Evolutionary conservation across 2,113 vertebrate genomes (phyloP), one percentile per base, ranked within the genome.

Genomic region (Cinclus mexicanus): DNA sequence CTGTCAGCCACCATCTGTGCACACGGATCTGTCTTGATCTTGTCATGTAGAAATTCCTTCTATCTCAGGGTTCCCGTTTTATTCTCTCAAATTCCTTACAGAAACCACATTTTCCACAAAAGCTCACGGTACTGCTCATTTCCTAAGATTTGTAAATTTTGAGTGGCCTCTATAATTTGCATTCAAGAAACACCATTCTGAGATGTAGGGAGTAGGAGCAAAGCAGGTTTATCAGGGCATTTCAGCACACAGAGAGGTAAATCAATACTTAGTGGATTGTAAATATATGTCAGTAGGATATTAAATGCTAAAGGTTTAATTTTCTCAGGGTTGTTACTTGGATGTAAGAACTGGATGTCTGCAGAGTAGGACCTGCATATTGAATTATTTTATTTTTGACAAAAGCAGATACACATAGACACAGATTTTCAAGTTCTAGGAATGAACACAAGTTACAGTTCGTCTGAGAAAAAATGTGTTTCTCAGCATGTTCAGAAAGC

Each of bases 1-100:
- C 78, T 69, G 82, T 76, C 85, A 88, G 61, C 55, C 83, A 88
- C 92, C 85, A 80, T 92, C 94, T 91, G 74, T 88, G 67, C 65
- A 80, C 52, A 41, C 12, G 0, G 71, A 71, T 47, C 57, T 91
- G 44, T 82, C 78, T 39, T 87, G 61, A 78, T 44, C 28, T 63
- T 53, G 25, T 46, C 57, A 39, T 24, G 31, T 21, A 89, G 49
- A 78, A 83, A 85, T 83, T 82, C 35, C 28, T 91, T 53, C 37
- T 68, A 1, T 83, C 33, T 80, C 42, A 67, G 21, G 5, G 6
- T 35, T 33, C 6, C 2, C 2, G 16, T 2, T 7, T 67, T 53
- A 55, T 60, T 8, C 23, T 12, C 35, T 77, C 19, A 42, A 28
- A 53, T 85, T 76, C 21, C 28, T 89, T 89, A 25, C 57, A 75